Evolutionary conservation across 1,140 invertebrate species (phyloP).

Genomic region (Anoplophora glabripennis): DNA sequence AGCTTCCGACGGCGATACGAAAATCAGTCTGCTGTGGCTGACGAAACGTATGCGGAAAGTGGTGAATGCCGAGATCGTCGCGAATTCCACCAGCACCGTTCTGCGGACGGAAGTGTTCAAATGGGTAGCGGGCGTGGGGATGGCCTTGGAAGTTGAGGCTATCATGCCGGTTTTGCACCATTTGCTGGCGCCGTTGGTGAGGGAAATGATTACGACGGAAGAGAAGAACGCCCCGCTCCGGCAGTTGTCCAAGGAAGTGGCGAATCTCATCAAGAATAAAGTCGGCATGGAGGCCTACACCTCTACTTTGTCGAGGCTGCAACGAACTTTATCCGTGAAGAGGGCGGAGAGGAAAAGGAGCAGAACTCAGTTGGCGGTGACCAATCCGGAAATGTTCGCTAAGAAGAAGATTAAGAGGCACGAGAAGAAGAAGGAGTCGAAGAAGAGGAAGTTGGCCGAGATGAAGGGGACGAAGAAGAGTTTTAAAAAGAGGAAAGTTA

Average conservation of each 20-base stretch:
- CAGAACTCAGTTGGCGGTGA: slow-evolving; percentile 65
- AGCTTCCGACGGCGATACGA: slow-evolving; percentile 37
- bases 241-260: slow-evolving; percentile 64
- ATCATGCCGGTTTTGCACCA: slow-evolving; percentile 55
- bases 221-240: slow-evolving; percentile 56
- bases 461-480: slow-evolving; percentile 48
- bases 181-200: slow-evolving; percentile 62
- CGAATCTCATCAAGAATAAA: slow-evolving; percentile 62
- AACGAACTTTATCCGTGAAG: slow-evolving; percentile 59
- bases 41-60: slow-evolving; percentile 65
- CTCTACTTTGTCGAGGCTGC: slow-evolving; percentile 55
- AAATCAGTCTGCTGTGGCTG: slow-evolving; percentile 63
- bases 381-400: slow-evolving; percentile 72
- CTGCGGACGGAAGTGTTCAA: slow-evolving; percentile 70
- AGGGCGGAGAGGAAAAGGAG: slow-evolving; percentile 65
- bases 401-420: slow-evolving; percentile 74
- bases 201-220: slow-evolving; percentile 63
- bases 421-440: slow-evolving; percentile 71
- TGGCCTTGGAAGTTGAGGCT: slow-evolving; percentile 56
- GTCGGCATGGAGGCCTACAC: slow-evolving; percentile 65
- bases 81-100: slow-evolving; percentile 54
- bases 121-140: slow-evolving; percentile 65
- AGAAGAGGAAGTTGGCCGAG: slow-evolving; percentile 65
- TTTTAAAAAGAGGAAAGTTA: slow-evolving; percentile 37
- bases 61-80: slow-evolving; percentile 70